phyloP scores from a whole-genome alignment of 2,113 vertebrate species.

The Mugil cephalus region DNA sequence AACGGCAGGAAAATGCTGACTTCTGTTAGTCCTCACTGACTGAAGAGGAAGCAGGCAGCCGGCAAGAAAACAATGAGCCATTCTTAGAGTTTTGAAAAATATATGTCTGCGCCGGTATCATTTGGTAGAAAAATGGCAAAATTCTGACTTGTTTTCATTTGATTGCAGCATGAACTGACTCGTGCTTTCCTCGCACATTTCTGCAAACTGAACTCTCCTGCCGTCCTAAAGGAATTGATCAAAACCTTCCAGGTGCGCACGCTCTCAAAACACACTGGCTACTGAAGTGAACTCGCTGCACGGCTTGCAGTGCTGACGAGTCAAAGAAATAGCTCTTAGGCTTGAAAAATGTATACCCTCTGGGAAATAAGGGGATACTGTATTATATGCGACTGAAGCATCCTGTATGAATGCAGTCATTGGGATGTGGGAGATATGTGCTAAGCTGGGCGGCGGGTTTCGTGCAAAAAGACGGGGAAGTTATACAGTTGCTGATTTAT shows the following conservation, averaged over 20 bases:
- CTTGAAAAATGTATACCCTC: constrained; percentile 5
- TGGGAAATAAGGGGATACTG: constrained; percentile 14
- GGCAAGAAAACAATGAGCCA: neutral
- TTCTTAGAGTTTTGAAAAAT: neutral
- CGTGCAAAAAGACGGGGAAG: neutral
- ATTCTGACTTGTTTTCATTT: constrained; percentile 8
- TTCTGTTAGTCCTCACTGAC: neutral
- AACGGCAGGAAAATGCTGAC: constrained; percentile 30
- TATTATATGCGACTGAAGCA: constrained; percentile 1
- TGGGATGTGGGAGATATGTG: neutral
- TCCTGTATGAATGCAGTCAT: neutral
- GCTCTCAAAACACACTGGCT: neutral
- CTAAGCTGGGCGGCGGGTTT: neutral
- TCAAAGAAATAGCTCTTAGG: constrained; percentile 24
- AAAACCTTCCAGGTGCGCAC: constrained; percentile 22
- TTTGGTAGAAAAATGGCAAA: neutral
- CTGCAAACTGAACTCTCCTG: constrained; percentile 20
- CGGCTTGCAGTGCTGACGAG: constrained; percentile 50
- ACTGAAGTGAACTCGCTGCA: constrained; percentile 3
- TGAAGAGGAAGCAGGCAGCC: neutral
- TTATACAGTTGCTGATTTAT: neutral
- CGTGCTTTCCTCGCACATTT: constrained; percentile 33
- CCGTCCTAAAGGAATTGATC: constrained; percentile 30
- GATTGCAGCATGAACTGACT: neutral
- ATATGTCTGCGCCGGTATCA: neutral